Conservation (phyloP, 2,797 vertebrate species). For the Chelonia mydas region DNA sequence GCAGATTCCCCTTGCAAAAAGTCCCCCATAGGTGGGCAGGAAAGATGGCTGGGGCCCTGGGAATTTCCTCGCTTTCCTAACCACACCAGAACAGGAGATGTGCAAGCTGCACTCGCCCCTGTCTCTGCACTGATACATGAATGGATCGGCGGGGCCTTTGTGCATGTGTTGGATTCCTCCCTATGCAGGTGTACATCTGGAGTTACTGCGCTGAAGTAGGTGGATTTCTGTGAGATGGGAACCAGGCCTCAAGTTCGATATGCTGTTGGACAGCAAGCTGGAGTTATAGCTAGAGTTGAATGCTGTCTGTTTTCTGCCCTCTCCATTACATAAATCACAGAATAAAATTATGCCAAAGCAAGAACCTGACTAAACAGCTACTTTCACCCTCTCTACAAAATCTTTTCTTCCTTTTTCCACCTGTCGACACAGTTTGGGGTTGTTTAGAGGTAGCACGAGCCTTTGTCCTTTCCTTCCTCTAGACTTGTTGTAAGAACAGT, state of each 20-base stretch:
- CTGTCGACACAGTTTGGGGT: not conserved
- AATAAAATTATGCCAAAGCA: not conserved
- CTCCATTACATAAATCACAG: not conserved
- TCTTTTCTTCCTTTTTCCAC: not conserved
- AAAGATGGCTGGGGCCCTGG: not conserved
- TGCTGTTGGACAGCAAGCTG: not conserved
- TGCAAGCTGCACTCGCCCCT: not conserved
- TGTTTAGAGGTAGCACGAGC: not conserved
- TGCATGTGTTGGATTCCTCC: not conserved
- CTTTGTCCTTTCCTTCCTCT: not conserved
- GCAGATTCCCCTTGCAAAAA: not conserved
- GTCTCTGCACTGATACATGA: not conserved
- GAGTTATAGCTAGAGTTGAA: not conserved
- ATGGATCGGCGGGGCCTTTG: not conserved
- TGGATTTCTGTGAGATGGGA: not conserved
- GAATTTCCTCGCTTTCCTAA: not conserved
- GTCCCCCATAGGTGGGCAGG: not conserved
- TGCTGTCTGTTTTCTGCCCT: not conserved
- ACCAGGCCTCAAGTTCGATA: fast-evolving
- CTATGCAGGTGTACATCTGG: not conserved
- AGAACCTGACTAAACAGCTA: not conserved
- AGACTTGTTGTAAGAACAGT: not conserved
- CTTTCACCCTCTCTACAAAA: not conserved
- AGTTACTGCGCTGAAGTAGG: not conserved
- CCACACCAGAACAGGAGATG: not conserved